phyloP scores from a whole-genome alignment of 2,888 invertebrate species.

The Drosophila incognita region DNA sequence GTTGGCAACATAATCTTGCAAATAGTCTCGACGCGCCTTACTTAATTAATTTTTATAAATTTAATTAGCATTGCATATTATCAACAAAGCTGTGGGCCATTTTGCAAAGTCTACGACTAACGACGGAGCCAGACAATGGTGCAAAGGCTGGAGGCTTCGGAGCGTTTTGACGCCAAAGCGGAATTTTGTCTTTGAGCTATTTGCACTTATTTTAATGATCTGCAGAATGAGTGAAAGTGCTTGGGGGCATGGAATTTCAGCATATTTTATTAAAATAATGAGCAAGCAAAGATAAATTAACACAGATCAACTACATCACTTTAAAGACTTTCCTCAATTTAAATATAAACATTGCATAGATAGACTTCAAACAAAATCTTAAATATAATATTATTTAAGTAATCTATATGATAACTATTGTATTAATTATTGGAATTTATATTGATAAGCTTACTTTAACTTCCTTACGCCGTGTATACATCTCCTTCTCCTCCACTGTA shows the following conservation, averaged over 20 bases:
- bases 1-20: slow-evolving; percentile 49
- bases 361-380: too few relatives aligned
- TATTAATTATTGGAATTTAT: too few relatives aligned
- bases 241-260: neutral
- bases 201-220: neutral
- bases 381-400: too few relatives aligned
- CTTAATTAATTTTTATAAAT: slow-evolving; percentile 81
- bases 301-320: neutral
- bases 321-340: neutral
- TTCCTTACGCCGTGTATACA: too few relatives aligned
- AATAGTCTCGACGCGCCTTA: slow-evolving; percentile 46
- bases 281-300: too few relatives aligned
- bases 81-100: slow-evolving; percentile 51
- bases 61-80: slow-evolving; percentile 73
- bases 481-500: too few relatives aligned
- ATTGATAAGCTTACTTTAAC: too few relatives aligned
- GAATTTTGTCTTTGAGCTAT: neutral
- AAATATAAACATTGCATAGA: neutral
- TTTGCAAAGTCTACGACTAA: slow-evolving; percentile 23
- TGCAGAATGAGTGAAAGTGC: neutral
- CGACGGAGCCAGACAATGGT: slow-evolving; percentile 19
- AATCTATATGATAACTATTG: too few relatives aligned
- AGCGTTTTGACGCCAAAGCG: neutral
- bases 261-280: too few relatives aligned
- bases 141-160: neutral